phyloP scores from a whole-genome alignment of 2,888 invertebrate species.

The Dasypogon diadema region DNA sequence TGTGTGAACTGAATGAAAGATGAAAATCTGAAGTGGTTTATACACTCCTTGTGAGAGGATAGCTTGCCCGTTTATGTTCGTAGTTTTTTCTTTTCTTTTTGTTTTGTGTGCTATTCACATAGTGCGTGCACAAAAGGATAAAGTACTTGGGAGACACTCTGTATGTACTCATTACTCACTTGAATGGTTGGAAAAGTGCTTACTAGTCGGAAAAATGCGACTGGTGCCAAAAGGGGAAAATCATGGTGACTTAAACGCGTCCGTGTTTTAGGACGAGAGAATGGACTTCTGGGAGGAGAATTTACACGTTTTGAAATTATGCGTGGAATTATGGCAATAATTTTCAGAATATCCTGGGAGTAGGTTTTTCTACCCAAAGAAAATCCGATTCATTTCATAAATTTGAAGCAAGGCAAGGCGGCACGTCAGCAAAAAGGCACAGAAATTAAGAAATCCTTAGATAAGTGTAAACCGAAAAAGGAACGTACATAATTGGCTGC shows the following conservation, averaged over 20 bases:
- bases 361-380: too few species aligned
- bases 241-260: too few species aligned
- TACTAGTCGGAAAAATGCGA: background rate
- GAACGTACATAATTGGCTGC: constrained; percentile 32
- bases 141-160: background rate
- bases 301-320: too few species aligned
- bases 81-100: constrained; percentile 3
- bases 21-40: constrained; percentile 20
- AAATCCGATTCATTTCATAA: background rate
- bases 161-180: constrained; percentile 27
- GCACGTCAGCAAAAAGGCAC: constrained; percentile 22
- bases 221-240: background rate
- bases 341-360: too few species aligned
- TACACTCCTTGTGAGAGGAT: background rate
- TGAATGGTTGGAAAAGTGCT: constrained; percentile 29
- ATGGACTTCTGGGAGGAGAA: too few species aligned
- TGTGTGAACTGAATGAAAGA: constrained; percentile 38
- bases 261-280: too few species aligned
- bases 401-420: background rate
- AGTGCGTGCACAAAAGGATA: constrained; percentile 17
- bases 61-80: constrained; percentile 27
- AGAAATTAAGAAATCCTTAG: constrained; percentile 18
- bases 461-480: constrained; percentile 30
- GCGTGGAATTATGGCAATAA: too few species aligned
- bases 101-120: constrained; percentile 12